A percentile compares a stretch with the other conserved stretches of the same genome.
Conservation (phyloP, 2,113 vertebrate species). For the Thomomys bottae region DNA sequence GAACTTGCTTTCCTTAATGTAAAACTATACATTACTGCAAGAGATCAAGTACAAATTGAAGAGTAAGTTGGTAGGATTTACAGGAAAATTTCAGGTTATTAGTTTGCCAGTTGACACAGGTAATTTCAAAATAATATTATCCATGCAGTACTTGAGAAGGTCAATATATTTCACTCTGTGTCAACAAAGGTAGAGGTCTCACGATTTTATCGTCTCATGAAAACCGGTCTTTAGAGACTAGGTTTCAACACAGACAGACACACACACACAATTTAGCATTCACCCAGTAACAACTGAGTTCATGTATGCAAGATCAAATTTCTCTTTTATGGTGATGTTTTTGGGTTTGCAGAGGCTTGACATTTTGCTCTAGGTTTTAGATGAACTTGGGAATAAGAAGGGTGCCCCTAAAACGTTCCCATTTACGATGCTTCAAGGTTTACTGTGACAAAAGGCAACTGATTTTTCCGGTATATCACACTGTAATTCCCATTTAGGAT, state of each 20-base stretch:
- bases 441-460: not conserved
- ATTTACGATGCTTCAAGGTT: not conserved
- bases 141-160: not conserved
- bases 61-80: not conserved
- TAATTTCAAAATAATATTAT: not conserved
- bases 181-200: not conserved
- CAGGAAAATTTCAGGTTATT: not conserved
- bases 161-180: not conserved
- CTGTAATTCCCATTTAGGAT: not conserved
- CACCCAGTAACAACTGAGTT: not conserved
- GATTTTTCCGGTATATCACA: not conserved
- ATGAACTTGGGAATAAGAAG: not conserved
- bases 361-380: rapidly evolving
- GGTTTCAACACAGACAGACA: not conserved
- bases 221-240: too few species aligned
- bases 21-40: not conserved
- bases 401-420: not conserved
- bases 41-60: not conserved
- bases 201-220: rapidly evolving
- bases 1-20: not conserved
- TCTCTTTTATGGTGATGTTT: not conserved
- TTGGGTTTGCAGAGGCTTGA: not conserved
- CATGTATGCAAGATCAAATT: not conserved
- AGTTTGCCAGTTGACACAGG: not conserved
- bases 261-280: not conserved